These are phyloP conservation scores for Sebastiscus albofasciatus DNA, from an alignment of 2,797 vertebrate species.

Conservation along the genomic window DNA sequence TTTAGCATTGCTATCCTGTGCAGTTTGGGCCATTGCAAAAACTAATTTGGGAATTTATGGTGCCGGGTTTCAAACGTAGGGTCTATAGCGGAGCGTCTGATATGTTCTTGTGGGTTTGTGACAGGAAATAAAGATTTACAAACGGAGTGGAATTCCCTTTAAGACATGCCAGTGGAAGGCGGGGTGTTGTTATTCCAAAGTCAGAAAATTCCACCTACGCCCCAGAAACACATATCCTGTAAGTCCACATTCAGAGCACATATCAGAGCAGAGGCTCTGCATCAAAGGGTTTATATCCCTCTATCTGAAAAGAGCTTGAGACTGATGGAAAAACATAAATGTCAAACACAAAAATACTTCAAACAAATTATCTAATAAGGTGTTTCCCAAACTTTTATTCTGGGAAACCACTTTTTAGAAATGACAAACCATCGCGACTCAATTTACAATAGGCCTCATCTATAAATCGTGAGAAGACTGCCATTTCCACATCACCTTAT, in stretches of 20 bases:
- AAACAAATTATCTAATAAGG: not conserved
- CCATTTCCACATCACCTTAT: too few relatives aligned
- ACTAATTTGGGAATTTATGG: slow-evolving; percentile 59
- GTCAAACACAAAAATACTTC: not conserved
- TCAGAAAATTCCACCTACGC: slow-evolving; percentile 61
- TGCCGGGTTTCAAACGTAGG: slow-evolving; percentile 55
- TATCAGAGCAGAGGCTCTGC: slow-evolving; percentile 26
- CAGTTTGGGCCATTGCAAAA: slow-evolving; percentile 56
- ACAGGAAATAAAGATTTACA: slow-evolving; percentile 74
- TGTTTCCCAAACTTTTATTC: too few relatives aligned
- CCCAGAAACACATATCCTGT: slow-evolving; percentile 61
- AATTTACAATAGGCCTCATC: too few relatives aligned
- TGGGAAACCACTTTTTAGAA: too few relatives aligned
- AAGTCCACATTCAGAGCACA: slow-evolving; percentile 41
- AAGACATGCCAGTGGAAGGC: slow-evolving; percentile 68
- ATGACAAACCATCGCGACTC: too few relatives aligned
- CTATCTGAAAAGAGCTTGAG: not conserved
- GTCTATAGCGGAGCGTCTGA: slow-evolving; percentile 46
- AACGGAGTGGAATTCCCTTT: slow-evolving; percentile 60
- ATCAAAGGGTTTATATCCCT: slow-evolving; percentile 1
- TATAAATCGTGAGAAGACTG: too few relatives aligned
- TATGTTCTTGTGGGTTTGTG: slow-evolving; percentile 67
- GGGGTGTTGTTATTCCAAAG: slow-evolving; percentile 70
- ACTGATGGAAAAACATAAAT: not conserved
- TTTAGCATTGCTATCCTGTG: slow-evolving; percentile 59